phyloP scores from a whole-genome alignment of 2,113 vertebrate genomes.

The Rutilus rutilus region DNA sequence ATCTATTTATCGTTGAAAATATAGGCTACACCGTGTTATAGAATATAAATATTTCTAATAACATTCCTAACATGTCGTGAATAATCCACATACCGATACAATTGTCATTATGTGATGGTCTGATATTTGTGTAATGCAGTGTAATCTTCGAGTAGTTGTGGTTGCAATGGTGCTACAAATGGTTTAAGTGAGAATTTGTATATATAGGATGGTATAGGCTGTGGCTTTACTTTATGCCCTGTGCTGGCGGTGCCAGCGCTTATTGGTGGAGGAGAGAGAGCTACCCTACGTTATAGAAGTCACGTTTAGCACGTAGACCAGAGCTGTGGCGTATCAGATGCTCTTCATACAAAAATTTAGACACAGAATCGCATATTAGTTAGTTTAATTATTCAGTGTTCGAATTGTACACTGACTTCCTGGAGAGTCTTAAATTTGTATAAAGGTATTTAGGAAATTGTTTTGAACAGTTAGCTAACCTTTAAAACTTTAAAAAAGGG shows the following conservation, averaged over 20 bases:
- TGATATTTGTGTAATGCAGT: background rate
- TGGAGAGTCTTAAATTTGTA: background rate
- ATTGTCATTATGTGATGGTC: no score
- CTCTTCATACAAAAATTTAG: background rate
- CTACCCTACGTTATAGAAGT: background rate
- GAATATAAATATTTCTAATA: background rate
- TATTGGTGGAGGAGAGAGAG: slow-evolving; percentile 7
- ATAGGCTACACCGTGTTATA: background rate
- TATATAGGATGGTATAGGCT: background rate
- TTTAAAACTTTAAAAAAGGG: no score
- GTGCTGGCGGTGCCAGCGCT: background rate
- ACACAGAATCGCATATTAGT: background rate
- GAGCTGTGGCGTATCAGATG: background rate
- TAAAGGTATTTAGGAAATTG: background rate
- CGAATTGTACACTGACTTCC: background rate
- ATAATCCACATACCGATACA: slow-evolving; percentile 3
- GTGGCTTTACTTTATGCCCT: background rate
- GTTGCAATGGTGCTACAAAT: background rate
- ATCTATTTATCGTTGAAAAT: background rate
- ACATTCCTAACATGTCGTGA: background rate
- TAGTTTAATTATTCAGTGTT: background rate
- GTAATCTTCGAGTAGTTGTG: background rate
- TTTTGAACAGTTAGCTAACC: no score
- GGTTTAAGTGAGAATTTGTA: background rate
- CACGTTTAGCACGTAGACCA: slow-evolving; percentile 43